Base-by-base conservation (phyloP, 2,113 vertebrate species). In the Arenaria interpres region DNA sequence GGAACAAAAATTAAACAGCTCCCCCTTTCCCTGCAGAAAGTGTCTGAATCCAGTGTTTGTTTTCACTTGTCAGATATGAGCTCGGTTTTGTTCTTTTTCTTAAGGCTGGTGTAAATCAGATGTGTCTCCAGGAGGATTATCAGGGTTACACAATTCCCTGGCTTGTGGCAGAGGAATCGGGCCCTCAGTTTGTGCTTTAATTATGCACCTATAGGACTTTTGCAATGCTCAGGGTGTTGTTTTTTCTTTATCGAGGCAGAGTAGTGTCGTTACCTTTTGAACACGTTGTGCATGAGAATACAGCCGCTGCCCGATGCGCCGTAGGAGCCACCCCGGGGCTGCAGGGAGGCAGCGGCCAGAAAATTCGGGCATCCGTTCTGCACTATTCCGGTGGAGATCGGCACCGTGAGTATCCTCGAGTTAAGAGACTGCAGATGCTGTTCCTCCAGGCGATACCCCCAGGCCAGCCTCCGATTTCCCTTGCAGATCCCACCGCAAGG, bases 31-130 rank as follows among this genome's bases (percentile, higher is more conserved):
- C 66, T 11, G 78, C 78, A 87, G 94, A 97, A 96, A 97, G 87
- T 16, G 68, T 48, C 89, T 87, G 95, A 87, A 79, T 73, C 72
- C 81, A 62, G 50, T 78, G 91, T 96, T 96, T 96, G 91, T 96
- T 97, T 96, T 95, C 91, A 89, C 89, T 94, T 93, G 93, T 96
- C 96, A 79, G 81, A 75, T 45, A 39, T 0, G 53, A 62, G 93
- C 84, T 45, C 4, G 24, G 67, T 23, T 46, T 78, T 37, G 74
- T 6, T 35, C 63, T 77, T 2, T 30, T 54, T 33, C 80, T 45
- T 10, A 7, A 7, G 3, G 3, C 77, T 71, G 88, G 72, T 86
- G 95, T 45, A 89, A 96, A 84, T 59, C 89, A 84, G 89, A 50
- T 51, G 73, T 21, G 78, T 79, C 69, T 89, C 56, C 62, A 7